Conservation (phyloP, 2,888 invertebrate genomes). For the Gymnoscelis rufifasciata region DNA sequence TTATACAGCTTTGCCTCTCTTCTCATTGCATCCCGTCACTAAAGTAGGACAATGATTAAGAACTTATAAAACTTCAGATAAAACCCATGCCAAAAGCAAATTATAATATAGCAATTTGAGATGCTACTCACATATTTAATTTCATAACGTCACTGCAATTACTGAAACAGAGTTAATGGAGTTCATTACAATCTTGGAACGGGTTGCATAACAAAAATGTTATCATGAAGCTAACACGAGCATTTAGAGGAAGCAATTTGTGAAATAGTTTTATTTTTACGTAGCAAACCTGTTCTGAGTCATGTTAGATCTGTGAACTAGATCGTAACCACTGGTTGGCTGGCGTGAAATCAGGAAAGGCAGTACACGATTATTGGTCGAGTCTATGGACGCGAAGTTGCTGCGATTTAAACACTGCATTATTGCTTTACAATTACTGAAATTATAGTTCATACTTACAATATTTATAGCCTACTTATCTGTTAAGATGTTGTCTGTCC, state of each 20-base stretch:
- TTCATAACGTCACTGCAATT: constrained; percentile 13
- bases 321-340: constrained; percentile 43
- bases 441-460: constrained; percentile 19
- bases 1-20: too few species aligned
- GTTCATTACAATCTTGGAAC: constrained; percentile 15
- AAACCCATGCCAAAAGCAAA: constrained; percentile 25
- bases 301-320: constrained; percentile 42
- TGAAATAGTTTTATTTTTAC: constrained; percentile 27
- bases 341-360: constrained; percentile 54
- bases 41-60: too few species aligned
- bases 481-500: constrained; percentile 9
- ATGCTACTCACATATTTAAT: constrained; percentile 15
- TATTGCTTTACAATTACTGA: constrained; percentile 31
- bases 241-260: constrained; percentile 19
- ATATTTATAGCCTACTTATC: constrained; percentile 24
- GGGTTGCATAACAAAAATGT: constrained; percentile 19
- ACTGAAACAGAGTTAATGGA: constrained; percentile 11
- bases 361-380: constrained; percentile 46
- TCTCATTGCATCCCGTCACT: too few species aligned
- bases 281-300: constrained; percentile 30
- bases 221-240: constrained; percentile 13
- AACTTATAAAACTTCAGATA: too few species aligned
- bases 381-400: constrained; percentile 41
- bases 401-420: constrained; percentile 34
- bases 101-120: constrained; percentile 25